Evolutionary conservation across 2,797 vertebrate species (phyloP).

Genomic region (Sebastes nivosus): DNA sequence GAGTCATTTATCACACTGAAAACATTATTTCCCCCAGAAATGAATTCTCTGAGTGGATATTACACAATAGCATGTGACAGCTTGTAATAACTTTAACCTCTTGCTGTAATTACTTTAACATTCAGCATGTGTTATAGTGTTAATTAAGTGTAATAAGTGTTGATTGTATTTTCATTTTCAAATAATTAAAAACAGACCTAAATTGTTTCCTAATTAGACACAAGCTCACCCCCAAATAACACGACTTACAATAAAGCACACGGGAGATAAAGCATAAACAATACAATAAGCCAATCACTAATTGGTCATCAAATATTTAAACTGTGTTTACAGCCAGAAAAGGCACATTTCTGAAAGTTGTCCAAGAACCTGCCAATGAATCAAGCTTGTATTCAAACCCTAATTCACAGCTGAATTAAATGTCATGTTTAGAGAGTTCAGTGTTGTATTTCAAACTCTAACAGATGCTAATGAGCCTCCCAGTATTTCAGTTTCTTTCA

Average conservation of each 20-base stretch:
- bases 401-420: slow-evolving; percentile 39
- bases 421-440: slow-evolving; percentile 40
- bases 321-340: not conserved
- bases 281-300: not conserved
- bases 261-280: not conserved
- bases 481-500: slow-evolving; percentile 61
- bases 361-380: slow-evolving; percentile 10
- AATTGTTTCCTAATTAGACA: not conserved
- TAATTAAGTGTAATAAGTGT: no score
- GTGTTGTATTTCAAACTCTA: slow-evolving; percentile 57
- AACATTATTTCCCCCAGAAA: not conserved
- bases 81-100: not conserved
- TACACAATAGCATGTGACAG: not conserved
- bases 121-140: not conserved
- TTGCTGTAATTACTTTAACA: not conserved
- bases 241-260: not conserved
- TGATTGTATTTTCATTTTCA: not conserved
- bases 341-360: not conserved
- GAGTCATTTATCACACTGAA: not conserved
- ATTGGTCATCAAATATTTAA: slow-evolving; percentile 12
- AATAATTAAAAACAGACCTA: not conserved
- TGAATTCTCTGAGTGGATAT: not conserved
- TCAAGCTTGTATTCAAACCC: slow-evolving; percentile 12
- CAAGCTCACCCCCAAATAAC: not conserved
- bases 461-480: slow-evolving; percentile 69